Percentiles rank a stretch among this genome's conserved stretches.
phyloP scores from a whole-genome alignment of 2,797 vertebrate genomes.

The Lacerta agilis region DNA sequence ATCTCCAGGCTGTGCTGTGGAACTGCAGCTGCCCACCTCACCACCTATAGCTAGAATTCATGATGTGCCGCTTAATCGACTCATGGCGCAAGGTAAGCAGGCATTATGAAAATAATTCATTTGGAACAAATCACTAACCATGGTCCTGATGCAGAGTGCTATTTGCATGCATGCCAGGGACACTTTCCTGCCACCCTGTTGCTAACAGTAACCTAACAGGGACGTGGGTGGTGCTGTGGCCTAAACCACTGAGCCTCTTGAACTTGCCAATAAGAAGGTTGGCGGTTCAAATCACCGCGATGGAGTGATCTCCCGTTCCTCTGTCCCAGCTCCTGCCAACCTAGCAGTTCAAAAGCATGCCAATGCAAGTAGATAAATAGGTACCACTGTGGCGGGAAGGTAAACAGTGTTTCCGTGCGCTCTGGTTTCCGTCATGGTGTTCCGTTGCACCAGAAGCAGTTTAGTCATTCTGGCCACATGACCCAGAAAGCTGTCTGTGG shows the following conservation, averaged over 20 bases:
- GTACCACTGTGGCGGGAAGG: too few species aligned
- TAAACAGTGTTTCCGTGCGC: accelerated
- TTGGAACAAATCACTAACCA: neutral
- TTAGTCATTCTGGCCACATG: too few species aligned
- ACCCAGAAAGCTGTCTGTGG: too few species aligned
- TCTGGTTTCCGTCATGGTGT: too few species aligned
- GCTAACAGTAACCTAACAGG: neutral
- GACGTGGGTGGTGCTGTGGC: too few species aligned
- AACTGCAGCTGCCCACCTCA: conserved; percentile 67
- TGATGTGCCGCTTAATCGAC: conserved; percentile 79
- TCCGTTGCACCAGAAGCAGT: too few species aligned
- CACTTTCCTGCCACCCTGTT: neutral
- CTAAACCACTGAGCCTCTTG: too few species aligned
- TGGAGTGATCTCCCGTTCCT: too few species aligned
- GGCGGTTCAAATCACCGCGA: accelerated
- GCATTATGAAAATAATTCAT: neutral
- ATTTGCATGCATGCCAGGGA: neutral
- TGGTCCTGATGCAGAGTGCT: neutral
- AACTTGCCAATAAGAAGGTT: accelerated
- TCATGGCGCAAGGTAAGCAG: conserved; percentile 85
- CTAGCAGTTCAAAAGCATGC: too few species aligned
- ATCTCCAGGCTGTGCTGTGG: conserved; percentile 64
- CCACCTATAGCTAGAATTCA: conserved; percentile 65
- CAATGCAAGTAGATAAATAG: too few species aligned
- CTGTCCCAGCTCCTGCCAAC: too few species aligned